A percentile compares a stretch with the other conserved stretches of the same genome.
Conservation (phyloP, 1,140 invertebrate species). For the Portunus trituberculatus region DNA sequence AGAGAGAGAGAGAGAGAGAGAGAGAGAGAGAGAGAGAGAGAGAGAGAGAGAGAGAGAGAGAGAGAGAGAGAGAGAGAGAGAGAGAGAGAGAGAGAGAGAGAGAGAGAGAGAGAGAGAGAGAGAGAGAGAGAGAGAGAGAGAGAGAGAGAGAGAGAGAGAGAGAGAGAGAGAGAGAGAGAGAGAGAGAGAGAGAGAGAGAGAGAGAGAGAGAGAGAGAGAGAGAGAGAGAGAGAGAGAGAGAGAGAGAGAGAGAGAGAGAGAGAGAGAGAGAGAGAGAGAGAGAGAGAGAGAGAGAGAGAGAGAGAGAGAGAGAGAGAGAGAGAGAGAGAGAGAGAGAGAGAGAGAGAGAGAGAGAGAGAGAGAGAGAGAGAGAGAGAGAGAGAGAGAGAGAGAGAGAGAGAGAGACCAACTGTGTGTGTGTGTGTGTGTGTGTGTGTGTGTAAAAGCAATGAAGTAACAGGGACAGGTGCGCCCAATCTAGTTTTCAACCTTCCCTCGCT, state of each 20-base stretch:
- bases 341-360: slow-evolving; percentile 47
- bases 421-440: no score
- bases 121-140: slow-evolving; percentile 37
- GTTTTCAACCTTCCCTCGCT: no score
- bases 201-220: not conserved
- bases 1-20: not conserved
- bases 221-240: no score
- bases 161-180: slow-evolving; percentile 52
- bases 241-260: no score
- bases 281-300: slow-evolving; percentile 35
- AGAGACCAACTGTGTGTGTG: not conserved
- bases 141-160: slow-evolving; percentile 59
- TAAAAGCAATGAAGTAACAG: no score
- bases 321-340: slow-evolving; percentile 48
- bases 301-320: slow-evolving; percentile 34
- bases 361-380: slow-evolving; percentile 43
- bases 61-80: no score
- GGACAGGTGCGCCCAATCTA: no score
- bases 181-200: not conserved
- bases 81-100: slow-evolving; percentile 18
- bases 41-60: no score
- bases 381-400: slow-evolving; percentile 33
- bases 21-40: not conserved
- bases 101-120: slow-evolving; percentile 35
- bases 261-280: slow-evolving; percentile 1